Evolutionary conservation across 2,797 vertebrate species (phyloP).

Genomic region (Chiloscyllium punctatum): DNA sequence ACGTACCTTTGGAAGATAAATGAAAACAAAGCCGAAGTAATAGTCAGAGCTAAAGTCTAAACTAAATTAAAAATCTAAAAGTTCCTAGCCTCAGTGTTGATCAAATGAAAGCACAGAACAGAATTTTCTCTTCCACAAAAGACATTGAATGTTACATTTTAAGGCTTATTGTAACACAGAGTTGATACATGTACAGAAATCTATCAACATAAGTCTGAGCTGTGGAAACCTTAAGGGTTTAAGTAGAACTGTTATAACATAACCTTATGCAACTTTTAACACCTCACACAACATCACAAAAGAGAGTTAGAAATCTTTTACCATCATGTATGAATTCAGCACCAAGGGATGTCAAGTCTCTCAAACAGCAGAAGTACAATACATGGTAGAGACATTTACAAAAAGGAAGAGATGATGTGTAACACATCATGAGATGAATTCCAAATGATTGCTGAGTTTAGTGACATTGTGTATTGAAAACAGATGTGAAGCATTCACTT

Average conservation of each 20-base stretch:
- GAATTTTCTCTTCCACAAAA: no score
- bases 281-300: not conserved
- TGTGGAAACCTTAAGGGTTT: not conserved
- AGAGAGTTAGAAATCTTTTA: not conserved
- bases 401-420: not conserved
- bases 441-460: not conserved
- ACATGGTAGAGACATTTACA: not conserved
- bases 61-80: not conserved
- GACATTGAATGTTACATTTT: no score
- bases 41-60: not conserved
- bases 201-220: not conserved
- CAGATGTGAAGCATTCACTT: conserved; percentile 6
- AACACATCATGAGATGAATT: not conserved
- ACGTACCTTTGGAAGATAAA: not conserved
- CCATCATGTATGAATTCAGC: not conserved
- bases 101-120: not conserved
- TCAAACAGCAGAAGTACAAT: not conserved
- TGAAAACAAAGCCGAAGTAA: not conserved
- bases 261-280: not conserved
- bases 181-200: not conserved
- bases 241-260: not conserved
- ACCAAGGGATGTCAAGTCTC: not conserved
- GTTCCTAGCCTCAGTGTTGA: not conserved
- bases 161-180: not conserved
- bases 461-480: conserved; percentile 9